Evolutionary conservation across 1,140 invertebrate species (phyloP).

Genomic region (Anoplophora glabripennis): DNA sequence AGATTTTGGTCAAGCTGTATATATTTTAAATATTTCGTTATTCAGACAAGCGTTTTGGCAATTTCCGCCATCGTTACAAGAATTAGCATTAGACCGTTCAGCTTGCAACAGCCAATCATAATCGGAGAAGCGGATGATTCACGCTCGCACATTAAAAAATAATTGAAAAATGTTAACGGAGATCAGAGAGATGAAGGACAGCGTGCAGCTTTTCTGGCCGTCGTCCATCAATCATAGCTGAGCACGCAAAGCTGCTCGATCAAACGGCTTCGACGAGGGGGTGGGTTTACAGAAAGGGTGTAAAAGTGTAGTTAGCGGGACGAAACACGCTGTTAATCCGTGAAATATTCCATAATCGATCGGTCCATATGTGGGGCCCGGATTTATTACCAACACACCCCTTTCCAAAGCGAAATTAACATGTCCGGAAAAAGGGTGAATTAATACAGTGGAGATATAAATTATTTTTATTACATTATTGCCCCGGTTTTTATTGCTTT

Average conservation of each 20-base stretch:
- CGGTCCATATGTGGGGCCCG: constrained; percentile 2
- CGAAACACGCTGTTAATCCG: constrained; percentile 12
- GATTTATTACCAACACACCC: too few relatives aligned
- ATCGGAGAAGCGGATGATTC: not conserved
- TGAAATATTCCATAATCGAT: constrained; percentile 13
- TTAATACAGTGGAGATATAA: too few relatives aligned
- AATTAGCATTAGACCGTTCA: too few relatives aligned
- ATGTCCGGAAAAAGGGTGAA: too few relatives aligned
- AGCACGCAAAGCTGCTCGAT: not conserved
- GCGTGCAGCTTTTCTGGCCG: not conserved
- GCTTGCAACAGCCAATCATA: not conserved
- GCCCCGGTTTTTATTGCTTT: too few relatives aligned
- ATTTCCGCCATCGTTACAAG: too few relatives aligned
- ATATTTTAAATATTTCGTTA: too few relatives aligned
- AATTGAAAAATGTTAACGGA: constrained; percentile 3
- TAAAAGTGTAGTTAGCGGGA: constrained; percentile 1
- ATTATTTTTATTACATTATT: too few relatives aligned
- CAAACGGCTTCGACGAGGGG: constrained; percentile 4
- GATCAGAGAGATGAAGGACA: constrained; percentile 1
- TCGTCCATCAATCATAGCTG: constrained; percentile 11
- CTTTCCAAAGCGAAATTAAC: too few relatives aligned
- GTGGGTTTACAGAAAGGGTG: constrained; percentile 3
- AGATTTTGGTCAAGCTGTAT: too few relatives aligned
- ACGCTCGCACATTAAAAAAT: constrained; percentile 4
- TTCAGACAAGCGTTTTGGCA: too few relatives aligned